A percentile compares a stretch with the other conserved stretches of the same genome.
phyloP scores from a whole-genome alignment of 2,888 invertebrate genomes.

The Sepioteuthis lessoniana region DNA sequence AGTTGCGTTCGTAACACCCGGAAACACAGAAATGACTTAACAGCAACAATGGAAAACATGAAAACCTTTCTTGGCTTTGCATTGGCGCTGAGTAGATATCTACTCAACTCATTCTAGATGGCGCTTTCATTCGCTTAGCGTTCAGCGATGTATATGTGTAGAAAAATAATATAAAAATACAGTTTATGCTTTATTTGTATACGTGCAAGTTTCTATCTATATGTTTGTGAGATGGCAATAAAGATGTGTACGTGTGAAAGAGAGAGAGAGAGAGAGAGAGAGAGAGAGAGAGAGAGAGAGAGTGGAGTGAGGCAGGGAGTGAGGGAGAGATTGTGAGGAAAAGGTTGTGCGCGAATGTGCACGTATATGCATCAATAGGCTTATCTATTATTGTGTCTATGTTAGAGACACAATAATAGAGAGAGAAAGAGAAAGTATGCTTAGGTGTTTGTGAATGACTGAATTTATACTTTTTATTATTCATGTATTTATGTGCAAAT shows the following conservation, averaged over 20 bases:
- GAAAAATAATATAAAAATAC: background rate
- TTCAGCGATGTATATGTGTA: background rate
- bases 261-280: background rate
- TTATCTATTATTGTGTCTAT: too few species aligned
- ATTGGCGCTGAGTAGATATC: background rate
- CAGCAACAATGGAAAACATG: background rate
- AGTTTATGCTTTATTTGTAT: background rate
- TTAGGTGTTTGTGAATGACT: too few species aligned
- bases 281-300: background rate
- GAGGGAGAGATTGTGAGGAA: background rate
- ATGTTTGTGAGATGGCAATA: background rate
- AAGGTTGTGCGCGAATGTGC: too few species aligned
- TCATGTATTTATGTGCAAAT: too few species aligned
- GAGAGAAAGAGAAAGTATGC: too few species aligned
- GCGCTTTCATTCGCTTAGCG: background rate
- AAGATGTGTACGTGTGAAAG: too few species aligned
- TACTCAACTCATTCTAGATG: background rate
- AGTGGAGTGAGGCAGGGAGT: background rate
- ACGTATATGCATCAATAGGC: too few species aligned
- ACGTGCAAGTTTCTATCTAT: background rate
- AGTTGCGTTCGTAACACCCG: background rate
- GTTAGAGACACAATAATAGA: too few species aligned
- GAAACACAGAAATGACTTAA: background rate
- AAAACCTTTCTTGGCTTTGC: conserved; percentile 8
- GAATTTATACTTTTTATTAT: too few species aligned